Percentiles rank a stretch among this genome's conserved stretches.
These are phyloP conservation scores for Sciaenops ocellatus DNA, from an alignment of 2,797 vertebrate genomes.

Conservation along the genomic window DNA sequence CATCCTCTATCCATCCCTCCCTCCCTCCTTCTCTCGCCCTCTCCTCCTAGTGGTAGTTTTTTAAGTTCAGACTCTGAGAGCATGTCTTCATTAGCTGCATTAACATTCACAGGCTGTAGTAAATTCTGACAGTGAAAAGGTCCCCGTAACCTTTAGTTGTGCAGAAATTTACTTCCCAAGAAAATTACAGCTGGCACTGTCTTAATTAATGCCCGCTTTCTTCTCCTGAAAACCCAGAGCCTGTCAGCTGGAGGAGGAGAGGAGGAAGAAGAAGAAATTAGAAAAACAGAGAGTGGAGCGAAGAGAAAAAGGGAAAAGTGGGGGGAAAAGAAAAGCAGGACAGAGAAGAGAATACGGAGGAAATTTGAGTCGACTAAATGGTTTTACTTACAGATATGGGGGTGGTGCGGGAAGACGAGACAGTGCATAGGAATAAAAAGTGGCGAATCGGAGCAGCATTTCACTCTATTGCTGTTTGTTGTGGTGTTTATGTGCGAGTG, in stretches of 20 bases:
- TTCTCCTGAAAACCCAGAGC: slow-evolving; percentile 99
- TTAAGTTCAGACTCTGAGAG: slow-evolving; percentile 99
- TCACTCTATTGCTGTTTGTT: slow-evolving; percentile 86
- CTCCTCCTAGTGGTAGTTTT: slow-evolving; percentile 93
- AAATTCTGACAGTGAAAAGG: slow-evolving; percentile 99
- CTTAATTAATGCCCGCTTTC: slow-evolving; percentile 99
- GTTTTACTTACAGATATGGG: slow-evolving; percentile 62
- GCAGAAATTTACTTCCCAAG: slow-evolving; percentile 99
- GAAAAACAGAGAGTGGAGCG: slow-evolving; percentile 81
- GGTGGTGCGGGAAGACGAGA: slow-evolving; percentile 53
- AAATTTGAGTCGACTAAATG: slow-evolving; percentile 73
- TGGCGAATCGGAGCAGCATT: slow-evolving; percentile 38
- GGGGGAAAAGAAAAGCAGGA: slow-evolving; percentile 45
- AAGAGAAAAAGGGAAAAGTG: slow-evolving; percentile 40
- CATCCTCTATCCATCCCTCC: slow-evolving; percentile 71
- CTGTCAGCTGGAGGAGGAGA: slow-evolving; percentile 96
- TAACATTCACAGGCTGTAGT: slow-evolving; percentile 99
- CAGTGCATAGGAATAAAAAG: slow-evolving; percentile 80
- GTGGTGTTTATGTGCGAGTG: slow-evolving; percentile 52
- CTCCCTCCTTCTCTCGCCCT: slow-evolving; percentile 70
- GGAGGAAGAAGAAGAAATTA: slow-evolving; percentile 84
- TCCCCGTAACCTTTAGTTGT: slow-evolving; percentile 99
- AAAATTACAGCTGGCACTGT: slow-evolving; percentile 99
- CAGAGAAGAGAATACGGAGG: slow-evolving; percentile 43
- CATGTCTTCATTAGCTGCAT: slow-evolving; percentile 99